Evolutionary conservation across 2,888 invertebrate species (phyloP), one percentile per base, ranked within the genome.

Genomic region (Drosophila neoperkinsi): DNA sequence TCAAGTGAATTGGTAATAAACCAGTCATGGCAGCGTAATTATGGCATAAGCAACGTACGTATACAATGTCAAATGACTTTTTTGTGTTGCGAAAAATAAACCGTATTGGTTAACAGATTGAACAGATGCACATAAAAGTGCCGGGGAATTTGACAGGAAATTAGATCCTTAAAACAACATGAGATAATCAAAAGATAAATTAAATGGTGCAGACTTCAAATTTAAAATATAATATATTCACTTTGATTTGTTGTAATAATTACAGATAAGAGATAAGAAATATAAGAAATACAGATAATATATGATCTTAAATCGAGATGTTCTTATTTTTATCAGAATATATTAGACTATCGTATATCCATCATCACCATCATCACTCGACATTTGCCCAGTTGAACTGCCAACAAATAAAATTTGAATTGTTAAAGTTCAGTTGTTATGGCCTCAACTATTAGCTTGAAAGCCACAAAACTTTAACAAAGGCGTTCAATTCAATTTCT

Each of bases 401-500:
- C 7, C 28, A 38, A 18, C 25, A 56, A 38, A 30, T 38, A 11
- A 25, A 51, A 43, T 16, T 21, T 16, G 6, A 13, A 18, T 33
- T 38, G 41, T 43, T 46, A 51, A 51, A 56, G 46, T 49, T 18
- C 38, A 34, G 33, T 38, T 30, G 50, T 55, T 34, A 59, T 50
- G 33, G 36, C 4, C 25, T 18, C 16, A 58, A 34, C 55, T 46
- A 67, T 76, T 77, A 77, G 52, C 59, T 60, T 49, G n/a, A 43
- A 62, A 56, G 74, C 69, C 70, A n/a, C 38, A 63, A 61, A 59
- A 36, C 72, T 56, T 38, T n/a, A 36, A 46, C 21, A 36, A 50
- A 38, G 18, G 55, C 69, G 36, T 75, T 72, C 76, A 69, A 82
- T 78, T 82, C 81, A 81, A 82, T 82, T 82, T 73, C 67, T 51